These are phyloP conservation scores for Salmo trutta DNA, from an alignment of 2,797 vertebrate genomes.

Conservation along the genomic window DNA sequence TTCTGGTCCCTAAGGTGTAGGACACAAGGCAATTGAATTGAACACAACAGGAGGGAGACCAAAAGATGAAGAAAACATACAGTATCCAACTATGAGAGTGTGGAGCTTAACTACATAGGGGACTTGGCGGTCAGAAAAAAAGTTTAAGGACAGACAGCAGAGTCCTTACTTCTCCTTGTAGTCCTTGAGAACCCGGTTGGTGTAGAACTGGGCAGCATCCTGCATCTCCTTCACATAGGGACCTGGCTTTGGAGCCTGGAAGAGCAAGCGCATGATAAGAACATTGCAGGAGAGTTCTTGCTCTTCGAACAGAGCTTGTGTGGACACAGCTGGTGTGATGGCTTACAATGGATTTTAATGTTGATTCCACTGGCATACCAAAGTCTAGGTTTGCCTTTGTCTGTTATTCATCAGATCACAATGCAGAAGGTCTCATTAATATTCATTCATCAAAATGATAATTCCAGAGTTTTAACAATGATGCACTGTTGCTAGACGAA, in stretches of 20 bases:
- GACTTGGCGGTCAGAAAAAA: background rate
- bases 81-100: too few species aligned
- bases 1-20: conserved; percentile 81
- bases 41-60: too few species aligned
- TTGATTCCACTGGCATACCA: background rate
- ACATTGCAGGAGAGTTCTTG: background rate
- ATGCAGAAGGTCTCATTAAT: background rate
- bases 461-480: background rate
- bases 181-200: conserved; percentile 96
- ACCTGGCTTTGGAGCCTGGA: conserved; percentile 87
- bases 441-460: background rate
- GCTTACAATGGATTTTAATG: background rate
- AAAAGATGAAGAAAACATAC: too few species aligned
- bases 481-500: background rate
- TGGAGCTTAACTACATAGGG: background rate
- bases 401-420: background rate
- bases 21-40: too few species aligned
- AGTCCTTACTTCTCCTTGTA: conserved; percentile 90
- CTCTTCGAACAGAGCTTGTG: background rate
- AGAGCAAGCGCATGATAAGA: background rate
- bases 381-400: background rate
- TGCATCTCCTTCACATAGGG: conserved; percentile 96
- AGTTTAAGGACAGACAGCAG: background rate
- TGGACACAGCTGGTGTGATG: background rate
- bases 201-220: conserved; percentile 96